Base-by-base conservation (phyloP, 2,888 invertebrate species). In the Melinaea menophilus region DNA sequence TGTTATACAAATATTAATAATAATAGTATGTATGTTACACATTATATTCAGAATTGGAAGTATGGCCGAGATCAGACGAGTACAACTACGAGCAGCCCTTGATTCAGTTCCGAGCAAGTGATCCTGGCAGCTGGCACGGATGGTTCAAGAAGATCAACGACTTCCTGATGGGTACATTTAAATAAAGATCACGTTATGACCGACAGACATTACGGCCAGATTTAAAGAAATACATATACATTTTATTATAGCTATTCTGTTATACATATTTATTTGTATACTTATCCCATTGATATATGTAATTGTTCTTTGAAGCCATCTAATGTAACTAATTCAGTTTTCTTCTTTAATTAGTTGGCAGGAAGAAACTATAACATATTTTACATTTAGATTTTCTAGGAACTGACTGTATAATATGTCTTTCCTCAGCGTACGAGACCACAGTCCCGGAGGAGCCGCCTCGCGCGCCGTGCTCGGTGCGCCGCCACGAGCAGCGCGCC, bases 71-170 rank as follows among this genome's bases (percentile, higher is more conserved):
- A 0, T 82, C 86, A 0, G 85, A 85, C 2, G 86, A 86, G 67
- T 86, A 83, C 76, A 80, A 77, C 64, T 83, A 80, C 79, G 82
- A 86, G 48, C 80, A 90, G 71, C 89, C 90, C 0, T 74, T 88
- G 61, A 90, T 90, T 68, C 83, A 86, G 75, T 86, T 89, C 76
- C 73, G 78, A 1, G 74, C 81, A 3, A 74, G 74, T 35, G 88
- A 90, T 72, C 79, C 87, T 1, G 90, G 89, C 73, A 88, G 84
- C 80, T 88, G 87, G 89, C 84, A 86, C 37, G 73, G 74, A n/a
- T 90, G 90, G 90, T 84, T 80, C 73, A 75, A 77, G 58, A 81
- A 86, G 33, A 81, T 86, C 77, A 87, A 84, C 68, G 84, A 88
- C 11, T 90, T 90, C 75, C 81, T 90, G 3, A 79, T 72, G 67